Percentiles rank a stretch among this genome's conserved stretches.
phyloP scores from a whole-genome alignment of 2,888 invertebrate species.

The Lycia hirtaria region DNA sequence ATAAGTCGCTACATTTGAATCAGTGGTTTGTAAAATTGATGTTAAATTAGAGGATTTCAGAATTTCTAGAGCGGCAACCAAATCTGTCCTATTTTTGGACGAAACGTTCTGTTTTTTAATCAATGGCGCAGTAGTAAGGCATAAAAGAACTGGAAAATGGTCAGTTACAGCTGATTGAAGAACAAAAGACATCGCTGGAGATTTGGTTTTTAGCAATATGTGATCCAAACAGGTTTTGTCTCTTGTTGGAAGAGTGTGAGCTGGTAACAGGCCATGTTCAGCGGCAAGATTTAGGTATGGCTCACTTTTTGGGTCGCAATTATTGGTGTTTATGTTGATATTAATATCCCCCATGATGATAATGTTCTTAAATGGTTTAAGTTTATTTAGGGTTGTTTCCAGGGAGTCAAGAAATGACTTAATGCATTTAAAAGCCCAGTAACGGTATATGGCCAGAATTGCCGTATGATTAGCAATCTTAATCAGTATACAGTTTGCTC shows the following conservation, averaged over 20 bases:
- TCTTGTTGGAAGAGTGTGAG: slow-evolving; percentile 6
- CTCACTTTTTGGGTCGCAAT: not conserved
- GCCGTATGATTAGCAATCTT: not conserved
- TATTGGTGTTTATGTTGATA: not conserved
- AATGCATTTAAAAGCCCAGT: not conserved
- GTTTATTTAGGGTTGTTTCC: not conserved
- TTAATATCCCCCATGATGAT: not conserved
- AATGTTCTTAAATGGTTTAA: not conserved
- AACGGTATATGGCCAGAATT: not conserved
- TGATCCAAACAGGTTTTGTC: not conserved
- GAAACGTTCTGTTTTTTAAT: not conserved
- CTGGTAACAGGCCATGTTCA: slow-evolving; percentile 2
- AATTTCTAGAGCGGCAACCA: not conserved
- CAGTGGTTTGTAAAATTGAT: not conserved
- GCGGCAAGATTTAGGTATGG: not conserved
- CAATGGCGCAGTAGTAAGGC: not conserved
- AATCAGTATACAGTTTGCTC: not conserved
- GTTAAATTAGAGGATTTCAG: not conserved
- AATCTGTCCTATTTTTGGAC: not conserved
- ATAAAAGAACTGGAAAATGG: not conserved
- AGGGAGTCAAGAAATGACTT: not conserved
- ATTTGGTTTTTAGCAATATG: not conserved
- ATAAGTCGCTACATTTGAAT: not conserved
- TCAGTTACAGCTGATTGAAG: not conserved
- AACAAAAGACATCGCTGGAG: not conserved